Evolutionary conservation across 2,797 vertebrate genomes (phyloP).

Genomic region (Menidia menidia): DNA sequence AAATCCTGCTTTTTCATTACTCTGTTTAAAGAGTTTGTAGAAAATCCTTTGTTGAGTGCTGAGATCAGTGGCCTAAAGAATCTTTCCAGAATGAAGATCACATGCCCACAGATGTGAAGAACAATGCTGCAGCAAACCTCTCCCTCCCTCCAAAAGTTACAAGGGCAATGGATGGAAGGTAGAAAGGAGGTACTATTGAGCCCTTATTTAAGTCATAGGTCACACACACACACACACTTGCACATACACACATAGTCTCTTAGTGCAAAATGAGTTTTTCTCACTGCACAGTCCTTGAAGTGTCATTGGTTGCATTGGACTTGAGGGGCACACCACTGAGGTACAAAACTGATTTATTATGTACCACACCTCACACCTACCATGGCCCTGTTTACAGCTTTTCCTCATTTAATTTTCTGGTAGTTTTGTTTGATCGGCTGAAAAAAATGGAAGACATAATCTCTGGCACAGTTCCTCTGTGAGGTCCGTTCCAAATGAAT

Average conservation of each 20-base stretch:
- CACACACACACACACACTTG: slow-evolving; percentile 60
- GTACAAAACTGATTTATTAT: slow-evolving; percentile 40
- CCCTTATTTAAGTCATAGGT: slow-evolving; percentile 68
- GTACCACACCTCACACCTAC: slow-evolving; percentile 23
- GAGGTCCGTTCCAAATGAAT: not conserved
- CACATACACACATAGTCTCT: slow-evolving; percentile 33
- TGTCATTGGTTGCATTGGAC: slow-evolving; percentile 58
- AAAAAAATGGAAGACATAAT: slow-evolving; percentile 26
- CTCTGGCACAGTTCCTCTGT: slow-evolving; percentile 7
- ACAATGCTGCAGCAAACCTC: slow-evolving; percentile 52
- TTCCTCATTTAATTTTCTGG: slow-evolving; percentile 26
- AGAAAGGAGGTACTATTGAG: slow-evolving; percentile 27
- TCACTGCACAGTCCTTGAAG: slow-evolving; percentile 47
- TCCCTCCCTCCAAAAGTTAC: slow-evolving; percentile 26
- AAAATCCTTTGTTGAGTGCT: slow-evolving; percentile 37
- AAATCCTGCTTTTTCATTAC: slow-evolving; percentile 6
- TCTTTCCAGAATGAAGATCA: slow-evolving; percentile 31
- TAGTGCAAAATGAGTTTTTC: slow-evolving; percentile 27
- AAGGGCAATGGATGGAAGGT: slow-evolving; percentile 41
- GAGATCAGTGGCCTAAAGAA: slow-evolving; percentile 43
- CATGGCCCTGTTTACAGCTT: slow-evolving; percentile 29
- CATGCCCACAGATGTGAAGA: slow-evolving; percentile 39
- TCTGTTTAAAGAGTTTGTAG: slow-evolving; percentile 8
- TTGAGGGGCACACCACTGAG: slow-evolving; percentile 25
- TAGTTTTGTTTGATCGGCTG: slow-evolving; percentile 35